Evolutionary conservation across 2,113 vertebrate species (phyloP).

Genomic region (Sphyrna mokarran): DNA sequence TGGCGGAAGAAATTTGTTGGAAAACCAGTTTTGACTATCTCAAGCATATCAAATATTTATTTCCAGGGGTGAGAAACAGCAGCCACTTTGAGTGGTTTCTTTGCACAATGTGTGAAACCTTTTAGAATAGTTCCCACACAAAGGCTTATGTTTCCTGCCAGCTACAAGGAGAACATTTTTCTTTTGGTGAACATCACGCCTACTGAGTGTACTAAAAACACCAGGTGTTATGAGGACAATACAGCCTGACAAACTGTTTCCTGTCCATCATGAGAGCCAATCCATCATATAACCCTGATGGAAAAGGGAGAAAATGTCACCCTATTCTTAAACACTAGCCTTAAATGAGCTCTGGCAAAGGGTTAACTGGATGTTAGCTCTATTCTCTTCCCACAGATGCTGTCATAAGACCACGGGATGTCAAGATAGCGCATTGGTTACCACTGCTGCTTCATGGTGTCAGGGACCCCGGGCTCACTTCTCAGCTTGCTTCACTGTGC

Average conservation of each 20-base stretch:
- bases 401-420: too few relatives aligned
- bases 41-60: background rate
- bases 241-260: background rate
- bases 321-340: background rate
- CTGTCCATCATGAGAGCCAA: background rate
- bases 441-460: too few relatives aligned
- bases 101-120: background rate
- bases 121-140: conserved; percentile 1
- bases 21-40: background rate
- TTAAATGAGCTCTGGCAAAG: background rate
- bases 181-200: background rate
- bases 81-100: background rate
- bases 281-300: background rate
- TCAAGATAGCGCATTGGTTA: too few relatives aligned
- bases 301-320: background rate
- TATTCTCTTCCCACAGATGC: too few relatives aligned
- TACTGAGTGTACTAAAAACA: background rate
- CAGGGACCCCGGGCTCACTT: too few relatives aligned
- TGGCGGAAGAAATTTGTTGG: background rate
- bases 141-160: background rate
- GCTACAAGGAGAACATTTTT: background rate
- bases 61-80: background rate
- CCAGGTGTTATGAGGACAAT: background rate
- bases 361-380: too few relatives aligned
- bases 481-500: too few relatives aligned